Conservation (phyloP, 2,888 invertebrate genomes). For the Drosophila subsilvestris region DNA sequence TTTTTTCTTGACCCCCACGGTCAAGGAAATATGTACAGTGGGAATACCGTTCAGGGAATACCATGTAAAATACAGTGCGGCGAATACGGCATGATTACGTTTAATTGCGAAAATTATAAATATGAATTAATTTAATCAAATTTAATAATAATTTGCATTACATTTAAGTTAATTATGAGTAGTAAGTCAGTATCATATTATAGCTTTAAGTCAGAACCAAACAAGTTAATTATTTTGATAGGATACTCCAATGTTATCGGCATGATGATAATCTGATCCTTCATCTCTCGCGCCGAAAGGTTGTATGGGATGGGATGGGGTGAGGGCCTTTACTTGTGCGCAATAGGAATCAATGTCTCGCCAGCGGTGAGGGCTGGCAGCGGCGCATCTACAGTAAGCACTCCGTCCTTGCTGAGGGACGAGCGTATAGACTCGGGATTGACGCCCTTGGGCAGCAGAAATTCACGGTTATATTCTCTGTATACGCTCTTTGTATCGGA, state of each 20-base stretch:
- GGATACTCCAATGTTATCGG: conserved; percentile 26
- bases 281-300: neutral
- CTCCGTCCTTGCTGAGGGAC: conserved; percentile 97
- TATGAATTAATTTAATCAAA: conserved; percentile 79
- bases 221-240: conserved; percentile 37
- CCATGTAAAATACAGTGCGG: conserved; percentile 5
- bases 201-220: conserved; percentile 62
- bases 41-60: too few species aligned
- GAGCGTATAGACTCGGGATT: conserved; percentile 98
- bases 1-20: too few species aligned
- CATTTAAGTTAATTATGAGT: conserved; percentile 79
- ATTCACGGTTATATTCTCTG: conserved; percentile 99
- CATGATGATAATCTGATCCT: conserved; percentile 23
- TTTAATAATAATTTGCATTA: conserved; percentile 79
- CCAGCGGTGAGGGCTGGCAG: conserved; percentile 89
- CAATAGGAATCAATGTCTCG: conserved; percentile 84
- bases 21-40: too few species aligned
- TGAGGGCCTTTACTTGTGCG: conserved; percentile 80
- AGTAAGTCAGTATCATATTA: conserved; percentile 76
- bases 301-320: conserved; percentile 7
- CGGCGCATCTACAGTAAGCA: conserved; percentile 98
- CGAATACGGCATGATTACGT: conserved; percentile 71
- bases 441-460: conserved; percentile 97
- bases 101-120: conserved; percentile 78
- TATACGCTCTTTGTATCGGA: conserved; percentile 98